Conservation (phyloP, 2,113 vertebrate species). For the Balaenoptera acutorostrata region DNA sequence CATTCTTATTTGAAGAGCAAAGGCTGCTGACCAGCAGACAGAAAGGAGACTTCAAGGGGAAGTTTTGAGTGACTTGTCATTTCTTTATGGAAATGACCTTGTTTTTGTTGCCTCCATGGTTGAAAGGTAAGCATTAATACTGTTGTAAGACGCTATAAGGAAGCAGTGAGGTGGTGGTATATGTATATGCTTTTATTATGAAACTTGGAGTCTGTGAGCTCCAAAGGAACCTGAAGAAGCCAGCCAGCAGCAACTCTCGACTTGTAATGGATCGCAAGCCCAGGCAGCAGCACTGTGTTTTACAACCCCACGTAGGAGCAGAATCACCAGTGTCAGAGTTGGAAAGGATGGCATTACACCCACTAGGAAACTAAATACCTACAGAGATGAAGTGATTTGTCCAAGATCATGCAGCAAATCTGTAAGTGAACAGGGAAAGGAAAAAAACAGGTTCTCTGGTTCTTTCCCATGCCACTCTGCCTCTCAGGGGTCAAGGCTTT, state of each 20-base stretch:
- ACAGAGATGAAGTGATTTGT: neutral
- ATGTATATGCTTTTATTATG: neutral
- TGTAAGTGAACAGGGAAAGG: neutral
- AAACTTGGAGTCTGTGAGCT: neutral
- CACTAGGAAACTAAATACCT: neutral
- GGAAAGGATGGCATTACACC: neutral
- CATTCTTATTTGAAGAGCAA: neutral
- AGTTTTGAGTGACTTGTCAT: neutral
- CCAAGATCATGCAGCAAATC: neutral
- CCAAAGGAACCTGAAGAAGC: neutral
- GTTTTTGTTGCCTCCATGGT: neutral
- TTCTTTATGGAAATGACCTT: neutral
- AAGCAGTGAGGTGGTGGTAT: neutral
- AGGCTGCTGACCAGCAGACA: neutral
- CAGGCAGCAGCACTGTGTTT: neutral
- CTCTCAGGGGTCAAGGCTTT: neutral
- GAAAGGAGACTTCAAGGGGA: neutral
- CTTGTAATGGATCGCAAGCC: rapidly evolving
- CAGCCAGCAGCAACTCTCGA: neutral
- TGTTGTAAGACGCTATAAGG: neutral
- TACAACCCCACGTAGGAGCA: neutral
- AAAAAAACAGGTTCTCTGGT: neutral
- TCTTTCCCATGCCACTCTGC: neutral
- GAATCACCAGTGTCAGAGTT: neutral
- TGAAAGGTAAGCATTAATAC: neutral